Conservation (phyloP, 1,140 invertebrate species). For the Acyrthosiphon pisum region DNA sequence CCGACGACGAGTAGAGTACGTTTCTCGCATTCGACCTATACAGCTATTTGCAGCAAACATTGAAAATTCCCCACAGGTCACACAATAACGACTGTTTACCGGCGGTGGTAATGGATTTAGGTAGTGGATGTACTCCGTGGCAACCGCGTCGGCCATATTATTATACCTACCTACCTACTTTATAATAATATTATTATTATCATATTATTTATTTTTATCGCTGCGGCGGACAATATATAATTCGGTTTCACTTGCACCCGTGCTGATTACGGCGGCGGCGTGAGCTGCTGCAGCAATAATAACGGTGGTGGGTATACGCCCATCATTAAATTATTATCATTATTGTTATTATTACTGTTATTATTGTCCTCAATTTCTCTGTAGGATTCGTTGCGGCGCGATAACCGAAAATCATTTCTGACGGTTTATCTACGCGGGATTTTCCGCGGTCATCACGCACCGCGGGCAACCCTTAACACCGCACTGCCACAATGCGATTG, state of each 20-base stretch:
- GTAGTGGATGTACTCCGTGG: neutral
- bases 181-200: neutral
- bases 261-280: neutral
- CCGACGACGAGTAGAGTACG: neutral
- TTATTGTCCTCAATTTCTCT: neutral
- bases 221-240: neutral
- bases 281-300: neutral
- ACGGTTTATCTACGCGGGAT: neutral
- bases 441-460: neutral
- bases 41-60: neutral
- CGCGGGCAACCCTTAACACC: neutral
- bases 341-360: neutral
- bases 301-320: neutral
- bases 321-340: neutral
- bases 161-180: neutral
- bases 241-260: slow-evolving; percentile 3
- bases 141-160: neutral
- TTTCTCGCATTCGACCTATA: neutral
- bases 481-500: neutral
- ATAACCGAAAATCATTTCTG: slow-evolving; percentile 19
- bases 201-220: neutral
- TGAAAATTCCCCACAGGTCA: neutral
- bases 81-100: neutral
- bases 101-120: neutral
- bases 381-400: neutral